Evolutionary conservation across 2,113 vertebrate species (phyloP), one percentile per base, ranked within the genome.

Genomic region (Oncorhynchus clarkii): DNA sequence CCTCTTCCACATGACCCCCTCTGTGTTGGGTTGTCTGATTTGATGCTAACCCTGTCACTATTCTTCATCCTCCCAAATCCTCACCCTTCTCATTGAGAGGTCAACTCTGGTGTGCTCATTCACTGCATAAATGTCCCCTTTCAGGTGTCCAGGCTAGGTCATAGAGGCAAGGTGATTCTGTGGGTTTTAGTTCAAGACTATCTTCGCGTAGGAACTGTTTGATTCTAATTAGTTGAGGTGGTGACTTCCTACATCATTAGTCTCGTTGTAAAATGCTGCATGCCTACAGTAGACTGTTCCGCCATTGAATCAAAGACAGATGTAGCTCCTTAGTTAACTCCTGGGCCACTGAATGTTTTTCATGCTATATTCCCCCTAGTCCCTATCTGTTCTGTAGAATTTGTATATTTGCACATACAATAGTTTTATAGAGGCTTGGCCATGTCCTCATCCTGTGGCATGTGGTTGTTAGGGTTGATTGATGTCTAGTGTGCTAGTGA

Each of bases 291-390:
- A 26, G 16, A 20, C 29, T 68, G 27, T 54, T 62, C 9, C 59
- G 5, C 4, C 7, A 16, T 24, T 62, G 59, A 62, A n/a, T 22
- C 16, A 11, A n/a, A 22, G 59, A n/a, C 59, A n/a, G 16, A 67
- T 18, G 16, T 20, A 67, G 13, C 13, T 1, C 13, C 65, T 29
- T 67, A 6, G 5, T 45, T 24, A 76, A 9, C 60, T 67, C 48
- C 45, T 51, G 31, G 29, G 74, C 75, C 57, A 74, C 67, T 85
- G 79, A 85, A 80, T 84, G 73, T 80, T 62, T 54, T 67, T 34
- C 20, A 67, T 3, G 29, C 16, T 67, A 26, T 20, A 12, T 9
- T 26, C 3, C 64, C 16, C 66, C 26, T 12, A 5, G 6, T 29
- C 81, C 68, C 67, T 26, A 69, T 73, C 24, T 18, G 11, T 71